A percentile compares a stretch with the other conserved stretches of the same genome.
Evolutionary conservation across 2,113 vertebrate genomes (phyloP).

Genomic region (Peromyscus leucopus): DNA sequence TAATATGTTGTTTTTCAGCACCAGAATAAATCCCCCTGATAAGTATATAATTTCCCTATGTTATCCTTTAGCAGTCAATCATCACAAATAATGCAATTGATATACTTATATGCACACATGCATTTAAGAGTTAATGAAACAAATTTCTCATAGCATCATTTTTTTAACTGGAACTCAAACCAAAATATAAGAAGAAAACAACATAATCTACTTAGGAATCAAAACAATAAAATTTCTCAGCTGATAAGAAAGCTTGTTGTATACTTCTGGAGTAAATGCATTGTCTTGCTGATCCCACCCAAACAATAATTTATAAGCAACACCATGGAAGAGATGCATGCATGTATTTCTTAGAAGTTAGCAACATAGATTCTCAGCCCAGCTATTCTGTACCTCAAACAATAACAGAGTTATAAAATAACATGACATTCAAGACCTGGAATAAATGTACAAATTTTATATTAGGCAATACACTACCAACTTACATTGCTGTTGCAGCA

Average conservation of each 20-base stretch:
- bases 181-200: conserved; percentile 38
- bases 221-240: conserved; percentile 49
- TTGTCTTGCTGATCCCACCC: conserved; percentile 54
- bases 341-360: not conserved
- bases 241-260: conserved; percentile 33
- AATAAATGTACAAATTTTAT: not conserved
- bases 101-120: conserved; percentile 33
- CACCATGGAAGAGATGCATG: not conserved
- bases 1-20: conserved; percentile 79
- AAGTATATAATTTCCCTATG: conserved; percentile 68
- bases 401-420: not conserved
- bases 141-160: conserved; percentile 65
- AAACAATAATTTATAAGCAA: conserved; percentile 62
- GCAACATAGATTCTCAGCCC: not conserved
- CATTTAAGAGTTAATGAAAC: conserved; percentile 74
- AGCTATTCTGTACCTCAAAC: not conserved
- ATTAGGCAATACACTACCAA: not conserved
- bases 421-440: not conserved
- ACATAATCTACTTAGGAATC: conserved; percentile 45
- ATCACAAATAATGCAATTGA: conserved; percentile 62
- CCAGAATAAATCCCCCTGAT: conserved; percentile 70
- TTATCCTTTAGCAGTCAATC: conserved; percentile 62
- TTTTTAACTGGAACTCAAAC: conserved; percentile 60
- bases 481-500: not conserved
- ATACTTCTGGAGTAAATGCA: conserved; percentile 17